Percentiles rank a stretch among this genome's conserved stretches.
phyloP scores from a whole-genome alignment of 2,888 invertebrate genomes.

The Mechanitis messenoides region DNA sequence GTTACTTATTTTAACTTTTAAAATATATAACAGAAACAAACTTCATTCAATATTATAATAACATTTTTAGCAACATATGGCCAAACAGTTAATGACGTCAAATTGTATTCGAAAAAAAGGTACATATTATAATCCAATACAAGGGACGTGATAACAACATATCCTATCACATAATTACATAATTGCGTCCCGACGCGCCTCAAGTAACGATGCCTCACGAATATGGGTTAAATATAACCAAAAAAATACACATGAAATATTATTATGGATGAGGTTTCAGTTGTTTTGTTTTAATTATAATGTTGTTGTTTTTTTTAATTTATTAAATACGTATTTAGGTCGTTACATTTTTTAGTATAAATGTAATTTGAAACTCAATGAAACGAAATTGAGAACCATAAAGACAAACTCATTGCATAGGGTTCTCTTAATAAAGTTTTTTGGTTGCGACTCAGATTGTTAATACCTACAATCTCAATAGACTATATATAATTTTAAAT shows the following conservation, averaged over 20 bases:
- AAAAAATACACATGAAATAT: slow-evolving; percentile 57
- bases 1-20: too few species aligned
- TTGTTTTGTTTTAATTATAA: background rate
- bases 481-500: too few species aligned
- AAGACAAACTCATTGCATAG: too few species aligned
- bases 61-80: slow-evolving; percentile 23
- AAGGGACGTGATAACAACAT: slow-evolving; percentile 77
- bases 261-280: background rate
- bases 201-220: slow-evolving; percentile 69
- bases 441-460: too few species aligned
- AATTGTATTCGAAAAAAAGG: slow-evolving; percentile 69
- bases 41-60: too few species aligned
- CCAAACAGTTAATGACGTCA: slow-evolving; percentile 41
- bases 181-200: slow-evolving; percentile 66
- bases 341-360: too few species aligned
- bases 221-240: slow-evolving; percentile 62
- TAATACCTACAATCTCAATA: too few species aligned
- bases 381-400: too few species aligned
- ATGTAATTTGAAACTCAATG: too few species aligned
- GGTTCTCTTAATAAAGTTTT: too few species aligned
- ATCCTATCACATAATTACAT: slow-evolving; percentile 76
- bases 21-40: too few species aligned
- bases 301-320: background rate
- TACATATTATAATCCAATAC: slow-evolving; percentile 70
- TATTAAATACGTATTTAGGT: too few species aligned